phyloP scores from a whole-genome alignment of 2,113 vertebrate genomes.

The Suricata suricatta region DNA sequence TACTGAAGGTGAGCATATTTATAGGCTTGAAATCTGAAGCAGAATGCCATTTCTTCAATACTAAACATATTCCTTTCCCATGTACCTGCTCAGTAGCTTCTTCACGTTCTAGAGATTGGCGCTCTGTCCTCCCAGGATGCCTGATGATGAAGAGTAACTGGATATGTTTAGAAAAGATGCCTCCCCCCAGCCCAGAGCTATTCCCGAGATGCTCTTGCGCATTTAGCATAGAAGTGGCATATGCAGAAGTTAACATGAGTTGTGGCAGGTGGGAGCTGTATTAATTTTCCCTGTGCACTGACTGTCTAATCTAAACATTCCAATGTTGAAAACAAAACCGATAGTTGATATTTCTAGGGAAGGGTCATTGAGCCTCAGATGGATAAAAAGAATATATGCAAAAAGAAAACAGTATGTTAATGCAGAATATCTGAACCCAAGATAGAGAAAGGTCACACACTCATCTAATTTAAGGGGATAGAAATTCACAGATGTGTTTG shows the following conservation, averaged over 20 bases:
- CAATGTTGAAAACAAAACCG: constrained; percentile 69
- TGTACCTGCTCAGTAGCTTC: background rate
- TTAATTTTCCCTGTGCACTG: constrained; percentile 65
- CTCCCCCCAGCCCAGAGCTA: background rate
- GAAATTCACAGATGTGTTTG: constrained; percentile 42
- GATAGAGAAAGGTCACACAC: background rate
- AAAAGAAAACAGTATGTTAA: constrained; percentile 51
- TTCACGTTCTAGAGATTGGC: background rate
- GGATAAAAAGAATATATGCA: constrained; percentile 39
- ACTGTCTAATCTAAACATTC: constrained; percentile 71
- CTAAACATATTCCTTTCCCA: background rate
- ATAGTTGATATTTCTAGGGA: constrained; percentile 67
- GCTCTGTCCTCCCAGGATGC: constrained; percentile 36
- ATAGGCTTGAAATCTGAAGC: background rate
- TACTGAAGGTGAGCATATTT: background rate
- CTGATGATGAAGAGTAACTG: constrained; percentile 13
- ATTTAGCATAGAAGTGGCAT: background rate
- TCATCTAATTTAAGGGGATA: constrained; percentile 43
- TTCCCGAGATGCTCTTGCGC: background rate
- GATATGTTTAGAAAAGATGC: constrained; percentile 62
- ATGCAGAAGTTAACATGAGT: constrained; percentile 30
- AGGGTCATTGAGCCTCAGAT: constrained; percentile 64
- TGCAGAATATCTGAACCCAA: constrained; percentile 16
- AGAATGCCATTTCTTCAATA: background rate
- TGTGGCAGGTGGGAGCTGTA: constrained; percentile 64